Evolutionary conservation across 2,113 vertebrate species (phyloP), one percentile per base, ranked within the genome.

Genomic region (Mystacornis crossleyi): DNA sequence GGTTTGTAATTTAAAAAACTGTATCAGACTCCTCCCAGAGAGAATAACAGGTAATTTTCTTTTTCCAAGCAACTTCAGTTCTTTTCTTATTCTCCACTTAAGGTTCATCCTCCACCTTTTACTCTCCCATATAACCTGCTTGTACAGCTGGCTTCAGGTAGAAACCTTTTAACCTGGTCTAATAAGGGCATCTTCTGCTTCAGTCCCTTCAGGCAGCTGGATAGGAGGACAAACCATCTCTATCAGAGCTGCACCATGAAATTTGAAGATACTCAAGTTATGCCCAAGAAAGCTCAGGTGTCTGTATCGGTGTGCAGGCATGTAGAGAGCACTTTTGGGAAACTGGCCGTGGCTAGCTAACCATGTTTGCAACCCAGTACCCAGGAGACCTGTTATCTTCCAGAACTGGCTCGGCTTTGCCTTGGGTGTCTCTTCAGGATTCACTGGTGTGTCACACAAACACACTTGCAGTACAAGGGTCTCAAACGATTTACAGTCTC

Each of bases 341-440:
- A 12, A 50, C 33, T 33, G 26, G 55, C 47, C 60, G 50, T 89
- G 54, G 36, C 64, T 75, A 57, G 40, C 12, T 61, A 65, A 53
- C n/a, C 2, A 0, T n/a, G 50, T 42, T 50, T 86, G 34, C 50
- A 70, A 9, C 1, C 0, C 2, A 2, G 28, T 13, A 50, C 47
- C 58, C 60, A 47, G 17, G 48, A 3, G 10, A 60, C 18, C 71
- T 94, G 60, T 29, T 40, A 36, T 28, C 69, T 81, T 78, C 57
- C 57, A 81, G 69, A 87, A 33, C 36, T 58, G 89, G 17, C 77
- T 84, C 2, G 1, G 29, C 93, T 81, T 64, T 84, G 51, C 18
- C 73, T 74, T 58, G 89, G 34, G n/a, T 4, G 1, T 50, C 54
- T 81, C 34, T 73, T 83, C 45, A 61, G 64, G 34, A 91, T 66